phyloP scores from a whole-genome alignment of 1,140 invertebrate genomes.

The Aphelinus atriplicis region DNA sequence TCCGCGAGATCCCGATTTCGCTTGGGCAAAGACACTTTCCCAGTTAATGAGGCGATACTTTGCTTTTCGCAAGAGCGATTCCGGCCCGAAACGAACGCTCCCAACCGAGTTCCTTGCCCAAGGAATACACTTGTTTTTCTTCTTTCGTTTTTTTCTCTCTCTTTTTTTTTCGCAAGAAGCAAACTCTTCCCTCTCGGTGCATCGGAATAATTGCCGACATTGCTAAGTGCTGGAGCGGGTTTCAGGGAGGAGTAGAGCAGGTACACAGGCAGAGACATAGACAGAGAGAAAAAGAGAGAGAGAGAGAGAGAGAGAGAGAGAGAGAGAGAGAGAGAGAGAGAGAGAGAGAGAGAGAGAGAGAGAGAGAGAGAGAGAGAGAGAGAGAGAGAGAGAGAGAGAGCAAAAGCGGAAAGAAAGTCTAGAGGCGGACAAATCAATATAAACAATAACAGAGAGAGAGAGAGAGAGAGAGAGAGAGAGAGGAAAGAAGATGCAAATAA shows the following conservation, averaged over 20 bases:
- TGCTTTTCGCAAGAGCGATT: background rate
- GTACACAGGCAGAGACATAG: background rate
- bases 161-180: background rate
- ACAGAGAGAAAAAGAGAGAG: conserved; percentile 2
- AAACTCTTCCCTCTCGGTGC: conserved; percentile 17
- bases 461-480: too few species aligned
- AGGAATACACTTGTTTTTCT: conserved; percentile 12
- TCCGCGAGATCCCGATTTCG: background rate
- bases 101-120: background rate
- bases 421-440: too few species aligned
- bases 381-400: conserved; percentile 3
- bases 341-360: conserved; percentile 25
- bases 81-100: background rate
- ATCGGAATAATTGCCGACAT: conserved; percentile 16
- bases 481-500: conserved; percentile 3
- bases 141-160: background rate
- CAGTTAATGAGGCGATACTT: conserved; percentile 7
- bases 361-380: conserved; percentile 18
- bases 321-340: conserved; percentile 1
- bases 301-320: conserved; percentile 14
- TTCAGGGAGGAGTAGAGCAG: background rate
- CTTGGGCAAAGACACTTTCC: background rate
- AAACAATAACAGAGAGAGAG: too few species aligned
- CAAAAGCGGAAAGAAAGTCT: background rate
- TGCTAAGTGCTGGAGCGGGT: background rate